Conservation (phyloP, 2,113 vertebrate genomes). For the Semnornis frantzii region DNA sequence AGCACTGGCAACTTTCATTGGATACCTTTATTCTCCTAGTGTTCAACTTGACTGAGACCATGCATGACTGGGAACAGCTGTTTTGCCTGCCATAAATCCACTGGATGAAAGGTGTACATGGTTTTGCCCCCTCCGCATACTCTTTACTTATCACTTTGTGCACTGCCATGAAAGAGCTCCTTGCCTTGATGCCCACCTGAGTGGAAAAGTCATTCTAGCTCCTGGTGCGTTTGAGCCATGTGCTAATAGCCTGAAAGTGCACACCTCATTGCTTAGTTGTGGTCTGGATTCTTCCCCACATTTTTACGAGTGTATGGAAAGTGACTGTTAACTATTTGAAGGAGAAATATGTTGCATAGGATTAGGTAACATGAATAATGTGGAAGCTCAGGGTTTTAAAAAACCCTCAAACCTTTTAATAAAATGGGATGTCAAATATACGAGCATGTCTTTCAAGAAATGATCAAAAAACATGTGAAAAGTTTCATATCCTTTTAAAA, state of each 20-base stretch:
- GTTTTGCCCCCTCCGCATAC: background rate
- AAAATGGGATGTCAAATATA: constrained; percentile 56
- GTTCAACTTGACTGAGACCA: background rate
- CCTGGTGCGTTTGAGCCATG: background rate
- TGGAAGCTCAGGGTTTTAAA: constrained; percentile 7
- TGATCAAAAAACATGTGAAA: constrained; percentile 66
- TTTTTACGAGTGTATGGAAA: background rate
- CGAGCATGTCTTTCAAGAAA: constrained; percentile 51
- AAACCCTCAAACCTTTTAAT: constrained; percentile 34
- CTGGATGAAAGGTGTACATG: background rate
- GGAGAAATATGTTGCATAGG: background rate
- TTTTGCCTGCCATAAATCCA: background rate
- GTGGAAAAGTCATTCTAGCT: background rate
- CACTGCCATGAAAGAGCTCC: background rate
- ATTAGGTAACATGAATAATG: constrained; percentile 44
- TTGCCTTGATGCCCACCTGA: background rate
- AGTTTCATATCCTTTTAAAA: constrained; percentile 63
- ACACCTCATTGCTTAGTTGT: background rate
- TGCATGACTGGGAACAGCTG: background rate
- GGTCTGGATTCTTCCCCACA: background rate
- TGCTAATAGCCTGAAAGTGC: background rate
- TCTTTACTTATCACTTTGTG: background rate
- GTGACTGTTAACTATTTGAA: constrained; percentile 21
- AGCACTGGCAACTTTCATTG: background rate
- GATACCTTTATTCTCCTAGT: background rate